Evolutionary conservation across 2,797 vertebrate species (phyloP).

Genomic region (Eospalax fontanierii): DNA sequence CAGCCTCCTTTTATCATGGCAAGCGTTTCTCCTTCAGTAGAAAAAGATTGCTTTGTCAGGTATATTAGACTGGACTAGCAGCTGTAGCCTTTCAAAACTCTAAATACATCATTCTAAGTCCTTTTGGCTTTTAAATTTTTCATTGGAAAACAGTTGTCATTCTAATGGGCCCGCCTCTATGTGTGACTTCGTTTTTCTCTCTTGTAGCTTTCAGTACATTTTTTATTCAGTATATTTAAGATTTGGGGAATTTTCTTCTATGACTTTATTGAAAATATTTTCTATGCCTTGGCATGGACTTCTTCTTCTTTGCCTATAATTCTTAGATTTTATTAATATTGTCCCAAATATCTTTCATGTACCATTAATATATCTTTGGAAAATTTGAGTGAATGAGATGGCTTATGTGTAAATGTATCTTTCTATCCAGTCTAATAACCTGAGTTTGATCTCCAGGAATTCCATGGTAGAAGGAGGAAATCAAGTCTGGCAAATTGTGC

Average conservation of each 20-base stretch:
- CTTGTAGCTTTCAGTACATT: not conserved
- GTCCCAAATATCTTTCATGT: not conserved
- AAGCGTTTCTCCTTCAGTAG: not conserved
- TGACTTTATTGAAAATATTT: not conserved
- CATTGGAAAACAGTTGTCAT: not conserved
- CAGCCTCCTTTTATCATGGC: not conserved
- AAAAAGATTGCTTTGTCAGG: not conserved
- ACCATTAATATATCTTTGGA: not conserved
- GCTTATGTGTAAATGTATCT: not conserved
- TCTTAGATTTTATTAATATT: not conserved
- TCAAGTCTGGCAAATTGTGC: not conserved
- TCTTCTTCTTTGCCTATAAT: not conserved
- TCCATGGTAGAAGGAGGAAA: not conserved
- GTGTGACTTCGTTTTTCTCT: not conserved
- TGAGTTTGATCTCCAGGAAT: not conserved
- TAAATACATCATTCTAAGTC: not conserved
- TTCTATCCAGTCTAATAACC: not conserved
- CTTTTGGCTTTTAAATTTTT: not conserved
- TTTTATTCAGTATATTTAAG: not conserved
- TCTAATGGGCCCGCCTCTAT: not conserved
- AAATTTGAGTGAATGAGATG: not conserved
- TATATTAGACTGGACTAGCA: not conserved
- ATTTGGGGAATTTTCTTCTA: not conserved
- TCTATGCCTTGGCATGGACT: not conserved
- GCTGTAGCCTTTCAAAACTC: not conserved